phyloP scores from a whole-genome alignment of 2,797 vertebrate genomes.

The Enteromius fasciolatus region DNA sequence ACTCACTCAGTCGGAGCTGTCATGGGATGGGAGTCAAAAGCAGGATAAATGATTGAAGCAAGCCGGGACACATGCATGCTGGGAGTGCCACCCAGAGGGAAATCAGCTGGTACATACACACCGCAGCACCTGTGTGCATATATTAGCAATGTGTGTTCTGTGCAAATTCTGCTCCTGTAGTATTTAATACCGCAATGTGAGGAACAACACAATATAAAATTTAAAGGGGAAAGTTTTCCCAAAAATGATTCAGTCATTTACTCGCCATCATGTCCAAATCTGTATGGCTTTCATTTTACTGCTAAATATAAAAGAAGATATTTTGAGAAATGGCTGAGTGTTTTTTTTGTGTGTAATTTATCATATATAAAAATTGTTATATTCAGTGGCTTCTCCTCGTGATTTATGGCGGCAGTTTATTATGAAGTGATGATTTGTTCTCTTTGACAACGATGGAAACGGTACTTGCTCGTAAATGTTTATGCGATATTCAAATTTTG shows the following conservation, averaged over 20 bases:
- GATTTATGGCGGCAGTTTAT: too few relatives aligned
- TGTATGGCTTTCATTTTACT: background rate
- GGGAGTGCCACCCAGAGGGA: constrained; percentile 23
- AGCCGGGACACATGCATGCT: background rate
- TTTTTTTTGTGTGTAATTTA: background rate
- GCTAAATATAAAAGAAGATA: background rate
- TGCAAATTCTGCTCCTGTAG: background rate
- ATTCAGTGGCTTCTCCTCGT: too few relatives aligned
- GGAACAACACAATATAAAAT: background rate
- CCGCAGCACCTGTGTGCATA: background rate
- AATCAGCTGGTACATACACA: constrained; percentile 14
- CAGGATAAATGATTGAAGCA: background rate
- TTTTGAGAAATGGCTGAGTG: background rate
- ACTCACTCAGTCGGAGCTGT: background rate
- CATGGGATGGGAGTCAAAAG: constrained; percentile 2
- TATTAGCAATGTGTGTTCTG: background rate
- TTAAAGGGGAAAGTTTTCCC: background rate
- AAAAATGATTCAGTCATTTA: background rate
- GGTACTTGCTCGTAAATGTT: too few relatives aligned
- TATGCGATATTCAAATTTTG: too few relatives aligned
- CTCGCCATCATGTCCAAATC: background rate
- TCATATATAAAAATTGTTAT: too few relatives aligned
- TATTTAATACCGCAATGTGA: background rate
- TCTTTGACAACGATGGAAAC: too few relatives aligned
- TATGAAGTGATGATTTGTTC: too few relatives aligned